Evolutionary conservation across 2,797 vertebrate genomes (phyloP).

Genomic region (Centroberyx gerrardi): DNA sequence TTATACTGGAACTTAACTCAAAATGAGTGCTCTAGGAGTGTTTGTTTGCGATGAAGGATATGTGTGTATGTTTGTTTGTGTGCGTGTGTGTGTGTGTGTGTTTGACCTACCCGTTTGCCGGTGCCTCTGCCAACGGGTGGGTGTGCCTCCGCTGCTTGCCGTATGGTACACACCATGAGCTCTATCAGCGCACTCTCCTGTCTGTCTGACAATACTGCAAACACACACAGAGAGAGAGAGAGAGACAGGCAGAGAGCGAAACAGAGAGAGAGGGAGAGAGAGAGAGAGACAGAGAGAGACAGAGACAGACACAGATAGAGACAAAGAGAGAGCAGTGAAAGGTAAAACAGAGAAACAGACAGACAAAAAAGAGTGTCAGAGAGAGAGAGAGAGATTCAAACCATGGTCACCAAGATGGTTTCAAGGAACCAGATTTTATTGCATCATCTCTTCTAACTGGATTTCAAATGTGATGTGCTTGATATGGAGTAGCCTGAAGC

Average conservation of each 20-base stretch:
- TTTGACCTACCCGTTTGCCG: constrained; percentile 92
- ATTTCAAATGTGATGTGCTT: not conserved
- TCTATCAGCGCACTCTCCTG: constrained; percentile 98
- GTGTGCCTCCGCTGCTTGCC: constrained; percentile 97
- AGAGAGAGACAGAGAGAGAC: no score
- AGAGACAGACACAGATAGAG: not conserved
- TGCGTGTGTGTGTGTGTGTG: not conserved
- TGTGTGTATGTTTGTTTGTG: not conserved
- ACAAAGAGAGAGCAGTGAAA: no score
- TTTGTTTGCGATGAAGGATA: not conserved
- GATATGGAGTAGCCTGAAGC: not conserved
- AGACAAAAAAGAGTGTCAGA: not conserved
- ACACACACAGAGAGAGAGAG: not conserved
- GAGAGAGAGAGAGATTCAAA: not conserved
- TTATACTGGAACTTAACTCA: not conserved
- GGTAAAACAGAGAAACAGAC: not conserved
- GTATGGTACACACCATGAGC: constrained; percentile 96
- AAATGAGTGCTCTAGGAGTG: not conserved
- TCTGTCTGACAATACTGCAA: constrained; percentile 94
- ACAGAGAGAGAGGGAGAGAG: not conserved
- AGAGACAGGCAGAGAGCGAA: not conserved
- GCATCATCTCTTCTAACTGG: constrained; percentile 29
- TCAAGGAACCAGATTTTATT: constrained; percentile 24
- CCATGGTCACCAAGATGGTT: constrained; percentile 10
- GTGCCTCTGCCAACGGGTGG: constrained; percentile 98